A percentile compares a stretch with the other conserved stretches of the same genome.
These are phyloP conservation scores for Luffia ferchaultella DNA, from an alignment of 2,888 invertebrate genomes.

Conservation along the genomic window DNA sequence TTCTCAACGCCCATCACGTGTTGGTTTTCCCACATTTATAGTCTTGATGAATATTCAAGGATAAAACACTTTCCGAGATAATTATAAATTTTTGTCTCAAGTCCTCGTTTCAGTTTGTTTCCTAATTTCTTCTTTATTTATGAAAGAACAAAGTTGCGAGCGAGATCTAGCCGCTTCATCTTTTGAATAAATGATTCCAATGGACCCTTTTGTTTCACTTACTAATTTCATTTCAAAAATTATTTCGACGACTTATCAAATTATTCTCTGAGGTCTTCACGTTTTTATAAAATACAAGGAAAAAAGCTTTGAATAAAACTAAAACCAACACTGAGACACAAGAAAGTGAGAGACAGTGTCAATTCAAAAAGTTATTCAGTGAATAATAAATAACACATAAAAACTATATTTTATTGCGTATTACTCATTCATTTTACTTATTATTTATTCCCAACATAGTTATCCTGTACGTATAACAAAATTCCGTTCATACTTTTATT, in stretches of 20 bases:
- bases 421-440: no score
- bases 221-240: constrained; percentile 28
- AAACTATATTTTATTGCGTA: no score
- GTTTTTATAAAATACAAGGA: neutral
- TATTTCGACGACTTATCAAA: neutral
- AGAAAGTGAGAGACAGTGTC: no score
- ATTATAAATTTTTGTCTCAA: neutral
- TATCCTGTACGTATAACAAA: no score
- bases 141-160: neutral
- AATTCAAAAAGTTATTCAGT: no score
- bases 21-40: neutral
- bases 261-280: neutral
- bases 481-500: no score
- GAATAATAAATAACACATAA: no score
- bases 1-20: neutral
- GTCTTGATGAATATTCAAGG: neutral
- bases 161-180: constrained; percentile 16
- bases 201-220: constrained; percentile 33
- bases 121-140: neutral
- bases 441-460: no score
- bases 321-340: no score
- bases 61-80: neutral
- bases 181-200: constrained; percentile 34
- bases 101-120: neutral
- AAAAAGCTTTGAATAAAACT: no score